Percentiles rank a stretch among this genome's conserved stretches.
These are phyloP conservation scores for Holacanthella duospinosa DNA, from an alignment of 2,888 invertebrate species.

Conservation along the genomic window DNA sequence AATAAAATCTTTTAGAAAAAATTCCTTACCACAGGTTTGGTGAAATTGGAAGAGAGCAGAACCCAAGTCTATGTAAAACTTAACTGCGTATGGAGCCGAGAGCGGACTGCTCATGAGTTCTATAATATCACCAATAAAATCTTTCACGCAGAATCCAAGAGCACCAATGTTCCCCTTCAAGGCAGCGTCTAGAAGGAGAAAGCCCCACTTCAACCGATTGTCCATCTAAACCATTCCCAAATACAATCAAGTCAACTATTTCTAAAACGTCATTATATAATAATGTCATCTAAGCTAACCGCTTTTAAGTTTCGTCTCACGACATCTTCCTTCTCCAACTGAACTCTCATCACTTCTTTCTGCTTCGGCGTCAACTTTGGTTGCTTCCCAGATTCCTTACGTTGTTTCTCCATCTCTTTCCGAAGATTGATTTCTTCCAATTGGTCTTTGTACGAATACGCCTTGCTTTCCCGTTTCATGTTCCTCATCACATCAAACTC, in stretches of 20 bases:
- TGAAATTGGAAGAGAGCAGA: constrained; percentile 15
- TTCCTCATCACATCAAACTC: constrained; percentile 46
- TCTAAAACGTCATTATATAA: too few relatives aligned
- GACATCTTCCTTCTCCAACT: constrained; percentile 70
- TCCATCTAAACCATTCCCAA: constrained; percentile 37
- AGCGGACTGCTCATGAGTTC: constrained; percentile 62
- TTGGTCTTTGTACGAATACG: constrained; percentile 93
- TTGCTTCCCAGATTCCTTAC: constrained; percentile 59
- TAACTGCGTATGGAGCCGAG: constrained; percentile 57
- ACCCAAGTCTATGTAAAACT: constrained; percentile 53
- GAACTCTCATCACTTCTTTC: constrained; percentile 76
- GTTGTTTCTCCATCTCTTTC: constrained; percentile 85
- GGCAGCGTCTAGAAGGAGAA: constrained; percentile 40
- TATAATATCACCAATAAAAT: constrained; percentile 51
- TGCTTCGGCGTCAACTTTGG: constrained; percentile 74
- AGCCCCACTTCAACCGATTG: constrained; percentile 38
- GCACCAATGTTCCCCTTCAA: constrained; percentile 46
- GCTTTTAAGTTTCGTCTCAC: constrained; percentile 48
- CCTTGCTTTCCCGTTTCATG: constrained; percentile 88
- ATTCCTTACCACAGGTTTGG: not conserved
- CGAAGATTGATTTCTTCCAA: constrained; percentile 83
- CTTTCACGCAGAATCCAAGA: constrained; percentile 49
- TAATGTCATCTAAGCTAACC: too few relatives aligned
- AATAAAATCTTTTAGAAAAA: not conserved
- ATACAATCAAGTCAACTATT: not conserved